Evolutionary conservation across 1,140 invertebrate genomes (phyloP), one percentile per base, ranked within the genome.

Genomic region (Teleopsis dalmanni): DNA sequence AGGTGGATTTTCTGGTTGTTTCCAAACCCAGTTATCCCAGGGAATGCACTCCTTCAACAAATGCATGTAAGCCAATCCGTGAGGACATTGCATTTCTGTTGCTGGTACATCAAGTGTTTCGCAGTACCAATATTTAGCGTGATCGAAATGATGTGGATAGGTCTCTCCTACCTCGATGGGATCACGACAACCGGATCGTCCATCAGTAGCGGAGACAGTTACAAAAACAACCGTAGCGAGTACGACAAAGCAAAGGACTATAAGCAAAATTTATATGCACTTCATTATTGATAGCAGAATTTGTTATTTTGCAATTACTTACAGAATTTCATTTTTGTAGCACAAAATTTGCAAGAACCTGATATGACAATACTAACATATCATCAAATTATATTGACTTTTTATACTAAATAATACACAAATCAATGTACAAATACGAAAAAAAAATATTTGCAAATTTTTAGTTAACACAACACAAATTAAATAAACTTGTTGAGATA

Each of bases 11-110:
- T 66, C 59, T 3, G 57, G 64, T 42, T 64, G 56, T 53, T 67
- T 66, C 64, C 64, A 67, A 49, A 67, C 53, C 34, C 60, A 67
- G 21, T 58, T 66, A 38, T 57, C 54, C 64, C 64, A 67, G 9
- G 64, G 64, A 33, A 67, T 64, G 56, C 64, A 67, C 47, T 67
- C 64, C 54, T 59, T 62, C 21, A 64, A 51, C 41, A 64, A 50
- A 40, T 67, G 64, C 64, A 67, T 66, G 22, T 66, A 67, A 13
- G 64, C 64, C 29, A 59, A 27, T 7, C 59, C 64, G 0, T 43
- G n/a, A 35, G 64, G 61, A 25, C 64, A 67, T 36, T 66, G 64
- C 18, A 59, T 34, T 36, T 67, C 64, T 14, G 53, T 57, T 48
- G 64, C 64, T 2, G 56, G 36, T 2, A 25, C 49, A 25, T 47